Base-by-base conservation (phyloP, 2,888 invertebrate genomes). In the Nebria salina region DNA sequence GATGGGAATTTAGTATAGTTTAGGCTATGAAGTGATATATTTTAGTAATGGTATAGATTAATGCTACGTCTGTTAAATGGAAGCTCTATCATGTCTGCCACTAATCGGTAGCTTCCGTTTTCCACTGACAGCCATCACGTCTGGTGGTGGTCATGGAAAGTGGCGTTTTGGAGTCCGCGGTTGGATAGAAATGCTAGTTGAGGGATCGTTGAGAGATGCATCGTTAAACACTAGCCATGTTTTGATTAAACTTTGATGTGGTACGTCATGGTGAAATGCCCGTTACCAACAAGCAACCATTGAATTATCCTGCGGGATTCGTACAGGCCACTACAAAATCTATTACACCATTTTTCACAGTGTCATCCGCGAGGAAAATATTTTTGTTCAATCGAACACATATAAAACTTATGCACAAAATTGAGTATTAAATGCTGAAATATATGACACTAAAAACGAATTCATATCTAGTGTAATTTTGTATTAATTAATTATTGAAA, bases 221-320 rank as follows among this genome's bases (percentile, higher is more conserved):
- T 54, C 54, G 54, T 54, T 54, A 54, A 54, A 54, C 54, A 54
- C 54, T 54, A 54, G 54, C 54, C 54, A 54, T 54, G 54, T 54
- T 54, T 54, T 54, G 54, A 54, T 54, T 54, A 54, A 54, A 54
- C 54, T 13, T 13, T 54, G 11, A 54, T 54, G 54, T 13, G 8
- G 54, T 54, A 11, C 54, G 54, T 54, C 54, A 54, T 54, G 54
- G 54, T 54, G 54, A 54, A 54, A 54, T 54, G 13, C 54, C 54
- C 54, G 54, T 54, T 54, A 54, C 54, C 54, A 54, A 54, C 54
- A 7, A 8, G 0, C 54, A 54, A 54, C 54, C 54, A 13, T 54
- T 54, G 54, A 54, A 54, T 7, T 54, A 54, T 54, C 54, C 54
- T 54, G 54, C 8, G 54, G 54, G 54, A 54, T 54, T 54, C 54